Conservation (phyloP, 2,888 invertebrate genomes). For the Nemotelus pantherinus region DNA sequence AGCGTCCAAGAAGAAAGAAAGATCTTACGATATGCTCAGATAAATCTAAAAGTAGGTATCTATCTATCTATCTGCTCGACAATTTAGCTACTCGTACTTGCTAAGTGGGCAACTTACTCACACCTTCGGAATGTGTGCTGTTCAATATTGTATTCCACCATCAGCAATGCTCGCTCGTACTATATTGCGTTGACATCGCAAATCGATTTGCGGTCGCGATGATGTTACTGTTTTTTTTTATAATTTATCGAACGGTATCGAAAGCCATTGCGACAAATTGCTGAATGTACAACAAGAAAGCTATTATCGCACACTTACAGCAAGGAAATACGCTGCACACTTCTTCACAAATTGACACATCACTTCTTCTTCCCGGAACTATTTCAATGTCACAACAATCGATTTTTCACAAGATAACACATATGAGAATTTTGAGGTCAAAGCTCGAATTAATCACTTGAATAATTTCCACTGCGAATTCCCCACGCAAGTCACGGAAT, state of each 20-base stretch:
- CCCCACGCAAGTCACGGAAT: not conserved
- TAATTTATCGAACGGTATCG: not conserved
- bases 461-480: not conserved
- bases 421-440: not conserved
- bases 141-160: not conserved
- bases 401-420: constrained; percentile 2
- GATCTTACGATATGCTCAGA: not conserved
- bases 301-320: not conserved
- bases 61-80: not conserved
- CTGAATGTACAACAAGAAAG: constrained; percentile 4
- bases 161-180: not conserved
- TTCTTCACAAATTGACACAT: constrained; percentile 8
- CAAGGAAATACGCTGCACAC: not conserved
- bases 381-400: constrained; percentile 10
- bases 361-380: not conserved
- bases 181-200: constrained; percentile 21
- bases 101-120: constrained; percentile 24
- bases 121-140: constrained; percentile 21
- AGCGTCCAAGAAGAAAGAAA: not conserved
- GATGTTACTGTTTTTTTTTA: not conserved
- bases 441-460: not conserved
- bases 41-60: constrained; percentile 11
- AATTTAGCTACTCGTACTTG: not conserved
- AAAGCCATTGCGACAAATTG: constrained; percentile 4
- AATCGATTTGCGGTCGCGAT: not conserved